A percentile compares a stretch with the other conserved stretches of the same genome.
These are phyloP conservation scores for Chrysolina haemoptera DNA, from an alignment of 2,888 invertebrate species.

Conservation along the genomic window DNA sequence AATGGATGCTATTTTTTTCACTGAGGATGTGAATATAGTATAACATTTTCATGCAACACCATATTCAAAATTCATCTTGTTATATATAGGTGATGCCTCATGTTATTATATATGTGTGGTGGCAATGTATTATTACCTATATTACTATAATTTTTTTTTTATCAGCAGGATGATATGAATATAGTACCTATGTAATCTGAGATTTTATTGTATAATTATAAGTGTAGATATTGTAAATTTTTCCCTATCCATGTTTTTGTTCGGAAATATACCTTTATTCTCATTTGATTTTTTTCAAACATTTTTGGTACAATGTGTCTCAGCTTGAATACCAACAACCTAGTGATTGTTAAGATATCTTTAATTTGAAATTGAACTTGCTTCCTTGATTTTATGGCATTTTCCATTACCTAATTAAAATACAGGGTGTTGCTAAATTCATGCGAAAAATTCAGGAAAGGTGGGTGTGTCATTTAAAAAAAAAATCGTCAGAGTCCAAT, in stretches of 20 bases:
- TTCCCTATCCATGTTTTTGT: not conserved
- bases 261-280: constrained; percentile 1
- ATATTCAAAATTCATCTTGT: not conserved
- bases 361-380: no score
- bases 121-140: not conserved
- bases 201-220: not conserved
- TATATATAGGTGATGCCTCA: not conserved
- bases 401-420: no score
- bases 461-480: no score
- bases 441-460: no score
- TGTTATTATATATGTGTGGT: not conserved
- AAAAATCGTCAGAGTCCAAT: no score
- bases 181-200: not conserved
- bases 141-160: not conserved
- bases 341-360: no score
- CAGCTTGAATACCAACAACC: no score
- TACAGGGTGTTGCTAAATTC: no score
- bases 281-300: not conserved
- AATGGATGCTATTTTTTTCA: no score
- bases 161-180: not conserved
- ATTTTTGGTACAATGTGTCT: not conserved
- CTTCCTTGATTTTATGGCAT: no score
- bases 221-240: constrained; percentile 16
- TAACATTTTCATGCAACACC: no score
- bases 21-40: no score